These are phyloP conservation scores for Salvelinus alpinus DNA, from an alignment of 2,113 vertebrate genomes.

Conservation along the genomic window DNA sequence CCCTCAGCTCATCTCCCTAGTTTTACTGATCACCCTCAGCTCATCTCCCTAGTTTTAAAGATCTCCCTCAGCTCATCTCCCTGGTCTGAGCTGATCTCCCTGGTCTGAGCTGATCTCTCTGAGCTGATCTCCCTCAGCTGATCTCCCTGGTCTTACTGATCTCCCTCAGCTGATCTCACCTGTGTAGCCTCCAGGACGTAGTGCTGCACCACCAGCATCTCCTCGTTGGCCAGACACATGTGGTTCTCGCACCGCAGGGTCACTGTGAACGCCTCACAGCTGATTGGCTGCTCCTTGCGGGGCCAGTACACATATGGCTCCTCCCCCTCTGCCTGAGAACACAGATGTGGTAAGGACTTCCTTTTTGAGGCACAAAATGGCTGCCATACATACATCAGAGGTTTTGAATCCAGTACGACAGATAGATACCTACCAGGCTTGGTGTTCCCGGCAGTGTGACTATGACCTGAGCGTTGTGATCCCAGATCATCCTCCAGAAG, in stretches of 20 bases:
- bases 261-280: constrained; percentile 86
- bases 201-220: constrained; percentile 88
- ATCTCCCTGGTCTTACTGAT: too few relatives aligned
- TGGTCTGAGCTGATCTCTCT: too few relatives aligned
- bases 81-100: constrained; percentile 11
- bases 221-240: constrained; percentile 88
- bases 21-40: too few relatives aligned
- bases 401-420: background rate
- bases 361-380: background rate
- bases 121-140: too few relatives aligned
- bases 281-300: constrained; percentile 84
- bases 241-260: constrained; percentile 84
- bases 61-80: too few relatives aligned
- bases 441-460: constrained; percentile 86
- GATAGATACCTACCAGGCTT: constrained; percentile 68
- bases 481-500: constrained; percentile 99
- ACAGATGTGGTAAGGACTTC: constrained; percentile 12
- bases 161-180: constrained; percentile 66
- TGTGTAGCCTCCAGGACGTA: constrained; percentile 90
- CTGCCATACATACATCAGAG: background rate
- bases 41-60: too few relatives aligned
- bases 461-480: constrained; percentile 88
- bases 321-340: constrained; percentile 73
- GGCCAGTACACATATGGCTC: constrained; percentile 88
- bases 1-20: too few relatives aligned